Evolutionary conservation across 2,113 vertebrate species (phyloP).

Genomic region (Platysteira castanea): DNA sequence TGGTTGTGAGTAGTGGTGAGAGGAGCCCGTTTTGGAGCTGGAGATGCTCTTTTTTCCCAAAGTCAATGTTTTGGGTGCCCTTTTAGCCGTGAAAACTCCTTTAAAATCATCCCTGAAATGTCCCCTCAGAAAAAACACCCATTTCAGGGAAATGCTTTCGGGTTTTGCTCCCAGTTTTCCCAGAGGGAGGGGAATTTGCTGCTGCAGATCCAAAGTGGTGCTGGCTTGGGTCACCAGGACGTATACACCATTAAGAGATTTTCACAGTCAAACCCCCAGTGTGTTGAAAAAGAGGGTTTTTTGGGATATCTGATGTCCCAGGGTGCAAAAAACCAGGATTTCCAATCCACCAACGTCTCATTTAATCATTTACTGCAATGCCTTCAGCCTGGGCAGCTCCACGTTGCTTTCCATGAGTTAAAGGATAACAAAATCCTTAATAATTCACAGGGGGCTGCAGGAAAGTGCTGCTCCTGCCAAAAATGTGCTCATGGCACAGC

Average conservation of each 20-base stretch:
- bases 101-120: neutral
- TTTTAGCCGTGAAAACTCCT: neutral
- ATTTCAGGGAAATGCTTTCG: neutral
- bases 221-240: neutral
- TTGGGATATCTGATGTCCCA: neutral
- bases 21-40: neutral
- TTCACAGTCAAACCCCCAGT: rapidly evolving
- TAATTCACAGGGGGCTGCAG: neutral
- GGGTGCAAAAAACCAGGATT: rapidly evolving
- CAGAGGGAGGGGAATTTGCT: neutral
- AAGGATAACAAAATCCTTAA: neutral
- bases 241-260: rapidly evolving
- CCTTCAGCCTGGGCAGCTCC: neutral
- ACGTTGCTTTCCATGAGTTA: neutral
- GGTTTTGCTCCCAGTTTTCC: neutral
- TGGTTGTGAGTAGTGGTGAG: neutral
- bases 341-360: rapidly evolving
- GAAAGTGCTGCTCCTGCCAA: neutral
- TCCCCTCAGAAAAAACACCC: rapidly evolving
- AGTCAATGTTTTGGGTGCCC: neutral
- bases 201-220: neutral
- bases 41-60: neutral
- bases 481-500: neutral
- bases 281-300: neutral
- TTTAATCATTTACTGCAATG: constrained; percentile 8